Conservation (phyloP, 2,113 vertebrate genomes). For the Morone chrysops region DNA sequence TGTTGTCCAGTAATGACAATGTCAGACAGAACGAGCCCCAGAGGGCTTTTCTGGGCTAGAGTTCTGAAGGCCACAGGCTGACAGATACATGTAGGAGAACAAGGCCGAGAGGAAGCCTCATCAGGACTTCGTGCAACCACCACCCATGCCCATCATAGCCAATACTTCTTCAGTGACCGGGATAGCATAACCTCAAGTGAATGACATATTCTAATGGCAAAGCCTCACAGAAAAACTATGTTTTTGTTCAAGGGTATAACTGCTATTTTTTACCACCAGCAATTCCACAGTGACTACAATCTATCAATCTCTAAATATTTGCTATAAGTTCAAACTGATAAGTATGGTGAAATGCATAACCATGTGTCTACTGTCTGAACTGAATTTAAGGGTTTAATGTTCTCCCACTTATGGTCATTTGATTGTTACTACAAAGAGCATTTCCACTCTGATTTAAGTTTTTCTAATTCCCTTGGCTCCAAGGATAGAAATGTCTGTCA, state of each 20-base stretch:
- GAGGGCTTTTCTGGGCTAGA: constrained; percentile 59
- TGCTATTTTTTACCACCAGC: constrained; percentile 49
- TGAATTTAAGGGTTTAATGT: constrained; percentile 32
- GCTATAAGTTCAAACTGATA: constrained; percentile 52
- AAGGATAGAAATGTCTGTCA: not conserved
- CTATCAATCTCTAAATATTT: constrained; percentile 58
- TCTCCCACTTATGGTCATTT: constrained; percentile 17
- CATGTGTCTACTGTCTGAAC: constrained; percentile 44
- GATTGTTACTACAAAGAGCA: constrained; percentile 28
- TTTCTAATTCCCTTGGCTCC: not conserved
- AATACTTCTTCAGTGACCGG: constrained; percentile 72
- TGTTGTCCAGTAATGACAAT: constrained; percentile 78
- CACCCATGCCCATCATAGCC: constrained; percentile 64
- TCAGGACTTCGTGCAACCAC: constrained; percentile 68
- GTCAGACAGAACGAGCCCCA: constrained; percentile 66
- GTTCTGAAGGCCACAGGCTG: constrained; percentile 75
- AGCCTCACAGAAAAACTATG: constrained; percentile 59
- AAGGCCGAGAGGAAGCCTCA: constrained; percentile 67
- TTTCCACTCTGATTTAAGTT: not conserved
- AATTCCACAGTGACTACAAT: constrained; percentile 46
- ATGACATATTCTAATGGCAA: constrained; percentile 76
- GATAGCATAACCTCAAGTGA: constrained; percentile 69
- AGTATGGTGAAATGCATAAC: constrained; percentile 45
- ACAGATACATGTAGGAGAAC: constrained; percentile 73
- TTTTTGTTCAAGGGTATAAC: constrained; percentile 68